phyloP scores from a whole-genome alignment of 2,888 invertebrate species.

The Oscheius sp. region DNA sequence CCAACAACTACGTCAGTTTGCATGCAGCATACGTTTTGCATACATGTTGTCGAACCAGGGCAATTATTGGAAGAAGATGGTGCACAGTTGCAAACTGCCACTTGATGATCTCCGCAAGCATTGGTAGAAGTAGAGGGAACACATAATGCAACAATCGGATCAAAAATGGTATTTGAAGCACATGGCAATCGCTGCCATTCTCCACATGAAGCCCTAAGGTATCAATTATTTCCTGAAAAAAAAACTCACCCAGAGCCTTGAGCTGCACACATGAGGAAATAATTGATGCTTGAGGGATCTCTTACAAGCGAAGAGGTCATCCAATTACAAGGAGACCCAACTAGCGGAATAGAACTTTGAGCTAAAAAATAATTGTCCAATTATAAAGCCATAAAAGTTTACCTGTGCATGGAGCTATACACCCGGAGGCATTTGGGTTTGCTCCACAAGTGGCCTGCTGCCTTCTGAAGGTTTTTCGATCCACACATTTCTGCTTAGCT shows the following conservation, averaged over 20 bases:
- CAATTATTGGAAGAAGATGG: slow-evolving; percentile 41
- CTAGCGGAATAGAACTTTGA: slow-evolving; percentile 38
- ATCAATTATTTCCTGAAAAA: slow-evolving; percentile 4
- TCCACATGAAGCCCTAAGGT: slow-evolving; percentile 63
- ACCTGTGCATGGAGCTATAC: slow-evolving; percentile 48
- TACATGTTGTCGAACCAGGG: slow-evolving; percentile 57
- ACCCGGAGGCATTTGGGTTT: slow-evolving; percentile 46
- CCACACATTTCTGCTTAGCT: slow-evolving; percentile 51
- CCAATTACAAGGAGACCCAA: slow-evolving; percentile 65
- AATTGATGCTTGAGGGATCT: slow-evolving; percentile 47
- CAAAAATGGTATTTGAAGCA: slow-evolving; percentile 51
- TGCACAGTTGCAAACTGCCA: slow-evolving; percentile 56
- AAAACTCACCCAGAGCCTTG: slow-evolving; percentile 48
- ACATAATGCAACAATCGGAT: slow-evolving; percentile 41
- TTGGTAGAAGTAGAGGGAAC: slow-evolving; percentile 38
- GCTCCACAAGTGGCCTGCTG: slow-evolving; percentile 53
- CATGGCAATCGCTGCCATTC: slow-evolving; percentile 67
- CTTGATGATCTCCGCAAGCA: slow-evolving; percentile 24
- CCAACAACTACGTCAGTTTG: slow-evolving; percentile 38
- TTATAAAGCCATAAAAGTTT: neutral
- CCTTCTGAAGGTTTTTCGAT: slow-evolving; percentile 56
- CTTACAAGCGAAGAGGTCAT: slow-evolving; percentile 52
- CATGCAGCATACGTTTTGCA: slow-evolving; percentile 59
- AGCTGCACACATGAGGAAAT: slow-evolving; percentile 67
- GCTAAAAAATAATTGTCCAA: neutral